Base-by-base conservation (phyloP, 2,797 vertebrate genomes). In the Labroides dimidiatus region DNA sequence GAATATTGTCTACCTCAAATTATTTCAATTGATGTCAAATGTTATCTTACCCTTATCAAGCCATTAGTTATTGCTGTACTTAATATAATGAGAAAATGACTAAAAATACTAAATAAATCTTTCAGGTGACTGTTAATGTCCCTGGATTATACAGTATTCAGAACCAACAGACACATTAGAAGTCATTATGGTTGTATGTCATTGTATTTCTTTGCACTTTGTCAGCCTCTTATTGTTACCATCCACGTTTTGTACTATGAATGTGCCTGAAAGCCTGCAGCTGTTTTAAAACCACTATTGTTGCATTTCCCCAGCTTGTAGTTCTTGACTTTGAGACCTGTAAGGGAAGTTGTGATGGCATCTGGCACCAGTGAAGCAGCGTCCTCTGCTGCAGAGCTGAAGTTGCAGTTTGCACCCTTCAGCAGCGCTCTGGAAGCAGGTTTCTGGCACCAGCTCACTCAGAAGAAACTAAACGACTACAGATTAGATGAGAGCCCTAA, bases 371-470 rank as follows among this genome's bases (percentile, higher is more conserved):
- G 53, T 57, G 84, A 82, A 10, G 86, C 74, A 0, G 89, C 81
- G 17, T 44, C 51, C 7, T 83, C 77, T 2, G 6, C 76, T 8
- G 54, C 84, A 33, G 84, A 85, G 41, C 81, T 85, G 48, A 95
- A 94, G 80, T 90, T 99, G 84, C 97, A 98, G 94, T 99, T 99
- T 37, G 96, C 95, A 20, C 97, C 97, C 5, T 98, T 99, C 89
- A 94, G 89, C 84, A 98, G 97, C 2, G 97, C 98, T 45, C 80
- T 99, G 85, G 98, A 99, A 49, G 97, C 96, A 0, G 97, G 98
- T 0, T 99, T 99, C 92, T 99, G 98, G 98, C 98, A 99, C 1
- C 94, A 99, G 33, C 93, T 99, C 48, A 98, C 97, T 5, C 97
- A 98, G 91, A 97, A 92, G 87, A 99, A 99, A 53, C 95, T 99